Evolutionary conservation across 2,797 vertebrate genomes (phyloP), one percentile per base, ranked within the genome.

Genomic region (Monodelphis domestica): DNA sequence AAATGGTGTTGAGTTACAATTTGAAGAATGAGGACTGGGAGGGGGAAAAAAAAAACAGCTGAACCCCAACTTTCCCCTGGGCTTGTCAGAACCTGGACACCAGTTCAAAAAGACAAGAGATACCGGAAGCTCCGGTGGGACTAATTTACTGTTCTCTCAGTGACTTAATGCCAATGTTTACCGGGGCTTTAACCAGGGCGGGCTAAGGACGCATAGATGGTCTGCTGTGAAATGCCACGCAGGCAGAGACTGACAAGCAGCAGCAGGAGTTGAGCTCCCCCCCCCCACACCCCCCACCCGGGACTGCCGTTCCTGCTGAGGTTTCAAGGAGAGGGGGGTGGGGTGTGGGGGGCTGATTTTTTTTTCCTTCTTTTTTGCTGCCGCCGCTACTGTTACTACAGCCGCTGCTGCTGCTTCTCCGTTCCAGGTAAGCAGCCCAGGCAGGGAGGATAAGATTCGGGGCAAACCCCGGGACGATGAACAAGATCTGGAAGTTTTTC

Each of bases 401-500:
- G 24, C 95, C 91, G 0, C 93, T 89, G 91, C 93, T 78, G 56
- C 90, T 45, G 50, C 92, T 56, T 92, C 92, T 93, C 56, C 50
- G 89, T 11, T 28, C 70, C 93, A 97, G 97, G 97, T 97, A 98
- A 98, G 97, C 96, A 90, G 95, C 78, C 95, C 94, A 21, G 5
- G 24, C 88, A 59, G 88, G 93, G 93, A 95, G 91, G 90, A 57
- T 87, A 87, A 90, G 87, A 94, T 94, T 84, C 96, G 89, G 91
- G 91, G 52, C 33, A 87, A 93, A 59, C 53, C 50, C 94, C 89
- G 93, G 93, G 53, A 97, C 89, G 91, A 98, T 98, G 98, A 97
- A 96, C 97, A 99, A 98, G 97, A 57, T 99, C 59, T 98, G 98
- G 96, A 99, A 98, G 97, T 99, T 99, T 97, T 98, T 99, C 92